Evolutionary conservation across 1,140 invertebrate species (phyloP).

Genomic region (Lepidostoma basale): DNA sequence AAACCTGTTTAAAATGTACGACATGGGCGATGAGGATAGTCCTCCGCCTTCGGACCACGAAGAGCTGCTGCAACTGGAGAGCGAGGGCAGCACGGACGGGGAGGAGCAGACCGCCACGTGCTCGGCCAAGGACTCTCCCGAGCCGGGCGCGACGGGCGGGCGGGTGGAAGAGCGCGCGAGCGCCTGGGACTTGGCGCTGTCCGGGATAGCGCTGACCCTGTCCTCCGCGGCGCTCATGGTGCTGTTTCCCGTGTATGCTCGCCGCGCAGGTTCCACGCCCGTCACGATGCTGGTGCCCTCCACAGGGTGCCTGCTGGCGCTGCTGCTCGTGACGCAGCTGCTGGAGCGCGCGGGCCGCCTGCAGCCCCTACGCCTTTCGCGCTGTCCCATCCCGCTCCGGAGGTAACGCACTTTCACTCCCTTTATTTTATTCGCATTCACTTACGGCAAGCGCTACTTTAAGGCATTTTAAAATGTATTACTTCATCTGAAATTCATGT

Average conservation of each 20-base stretch:
- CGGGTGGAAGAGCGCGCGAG: not conserved
- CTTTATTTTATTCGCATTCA: too few species aligned
- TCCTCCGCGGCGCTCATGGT: conserved; percentile 30
- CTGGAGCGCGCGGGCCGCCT: conserved; percentile 1
- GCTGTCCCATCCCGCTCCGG: conserved; percentile 32
- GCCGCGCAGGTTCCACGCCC: not conserved
- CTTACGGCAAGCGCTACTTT: too few species aligned
- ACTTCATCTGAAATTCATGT: too few species aligned
- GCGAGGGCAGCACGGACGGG: conserved; percentile 25
- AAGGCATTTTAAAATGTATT: too few species aligned
- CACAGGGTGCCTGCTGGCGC: conserved; percentile 10
- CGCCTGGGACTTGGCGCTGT: conserved; percentile 14
- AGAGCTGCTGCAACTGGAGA: conserved; percentile 29
- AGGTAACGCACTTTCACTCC: conserved; percentile 29
- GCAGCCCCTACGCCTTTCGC: not conserved
- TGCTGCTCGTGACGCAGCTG: not conserved
- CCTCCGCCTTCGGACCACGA: conserved; percentile 34
- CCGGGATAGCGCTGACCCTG: conserved; percentile 26
- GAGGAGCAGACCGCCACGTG: conserved; percentile 32
- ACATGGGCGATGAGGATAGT: conserved; percentile 33
- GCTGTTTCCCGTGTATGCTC: conserved; percentile 29
- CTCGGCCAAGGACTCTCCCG: conserved; percentile 27
- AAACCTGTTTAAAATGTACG: conserved; percentile 26
- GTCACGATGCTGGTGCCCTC: conserved; percentile 29
- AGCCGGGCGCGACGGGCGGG: not conserved